These are phyloP conservation scores for Heliocidaris erythrogramma DNA, from an alignment of 35 echinoderm and acorn worm genomes.

Conservation along the genomic window DNA sequence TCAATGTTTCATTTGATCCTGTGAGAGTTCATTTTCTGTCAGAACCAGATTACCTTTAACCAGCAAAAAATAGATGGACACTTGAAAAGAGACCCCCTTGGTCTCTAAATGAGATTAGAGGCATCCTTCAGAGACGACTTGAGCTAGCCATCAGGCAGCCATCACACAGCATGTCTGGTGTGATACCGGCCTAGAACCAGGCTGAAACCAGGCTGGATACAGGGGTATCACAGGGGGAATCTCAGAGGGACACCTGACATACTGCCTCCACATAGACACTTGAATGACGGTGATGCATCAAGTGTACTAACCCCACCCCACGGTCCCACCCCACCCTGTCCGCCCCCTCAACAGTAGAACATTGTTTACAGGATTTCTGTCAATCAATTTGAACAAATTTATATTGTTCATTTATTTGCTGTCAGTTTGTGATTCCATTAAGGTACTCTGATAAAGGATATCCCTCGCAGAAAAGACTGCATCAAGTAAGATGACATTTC, in stretches of 20 bases:
- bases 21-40: neutral
- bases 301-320: neutral
- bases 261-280: neutral
- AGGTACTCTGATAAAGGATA: too few species aligned
- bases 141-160: neutral
- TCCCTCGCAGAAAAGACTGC: neutral
- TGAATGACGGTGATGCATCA: neutral
- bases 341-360: neutral
- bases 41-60: neutral
- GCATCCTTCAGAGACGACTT: neutral
- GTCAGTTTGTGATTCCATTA: too few species aligned
- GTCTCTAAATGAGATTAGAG: slow-evolving; percentile 29
- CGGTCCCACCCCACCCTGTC: neutral
- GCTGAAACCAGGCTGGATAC: neutral
- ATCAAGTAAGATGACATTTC: neutral
- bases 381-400: too few species aligned
- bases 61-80: neutral
- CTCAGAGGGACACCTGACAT: neutral
- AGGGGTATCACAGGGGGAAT: neutral
- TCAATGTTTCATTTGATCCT: neutral
- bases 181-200: neutral
- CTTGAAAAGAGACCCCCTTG: neutral
- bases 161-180: neutral
- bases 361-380: too few species aligned
- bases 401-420: too few species aligned